Conservation (phyloP, 2,888 invertebrate genomes). For the Limenitis camilla region DNA sequence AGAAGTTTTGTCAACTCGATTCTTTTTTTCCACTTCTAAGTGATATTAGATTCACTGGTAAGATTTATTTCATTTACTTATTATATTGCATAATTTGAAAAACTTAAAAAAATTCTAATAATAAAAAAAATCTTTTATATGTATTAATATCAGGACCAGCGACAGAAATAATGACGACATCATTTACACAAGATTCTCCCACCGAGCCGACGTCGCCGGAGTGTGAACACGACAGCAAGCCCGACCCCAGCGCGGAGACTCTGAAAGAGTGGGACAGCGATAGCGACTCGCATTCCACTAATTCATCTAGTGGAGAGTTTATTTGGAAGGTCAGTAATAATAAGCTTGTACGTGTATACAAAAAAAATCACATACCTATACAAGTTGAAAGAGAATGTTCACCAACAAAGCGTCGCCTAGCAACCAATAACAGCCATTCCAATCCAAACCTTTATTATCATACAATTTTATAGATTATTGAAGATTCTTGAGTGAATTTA, state of each 20-base stretch:
- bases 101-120: not conserved
- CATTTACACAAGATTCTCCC: constrained; percentile 67
- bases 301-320: constrained; percentile 84
- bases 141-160: constrained; percentile 46
- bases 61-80: constrained; percentile 28
- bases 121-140: not conserved
- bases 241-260: constrained; percentile 53
- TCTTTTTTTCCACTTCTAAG: constrained; percentile 53
- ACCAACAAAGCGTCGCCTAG: too few species aligned
- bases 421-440: too few species aligned
- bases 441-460: too few species aligned
- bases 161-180: constrained; percentile 64
- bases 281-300: constrained; percentile 76
- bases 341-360: not conserved
- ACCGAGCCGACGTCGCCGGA: constrained; percentile 54
- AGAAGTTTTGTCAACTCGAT: constrained; percentile 60
- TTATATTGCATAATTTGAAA: not conserved
- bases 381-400: too few species aligned
- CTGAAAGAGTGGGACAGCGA: constrained; percentile 82
- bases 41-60: constrained; percentile 68
- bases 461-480: too few species aligned
- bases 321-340: constrained; percentile 80
- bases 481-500: too few species aligned
- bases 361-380: too few species aligned
- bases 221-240: constrained; percentile 49